Conservation (phyloP, 1,140 invertebrate genomes). For the Heterodera schachtii region DNA sequence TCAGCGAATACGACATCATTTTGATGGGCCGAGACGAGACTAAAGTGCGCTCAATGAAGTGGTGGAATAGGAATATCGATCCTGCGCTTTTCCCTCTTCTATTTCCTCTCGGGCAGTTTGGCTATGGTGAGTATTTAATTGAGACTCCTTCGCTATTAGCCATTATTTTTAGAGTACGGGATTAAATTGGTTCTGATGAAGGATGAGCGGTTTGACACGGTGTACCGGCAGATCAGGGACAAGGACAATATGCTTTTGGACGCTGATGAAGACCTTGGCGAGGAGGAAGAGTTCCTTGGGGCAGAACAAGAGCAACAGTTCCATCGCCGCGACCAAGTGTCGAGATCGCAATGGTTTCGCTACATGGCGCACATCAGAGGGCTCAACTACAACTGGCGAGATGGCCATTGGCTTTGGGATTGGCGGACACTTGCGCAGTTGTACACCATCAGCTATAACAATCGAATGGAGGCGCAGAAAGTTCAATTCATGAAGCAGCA, state of each 20-base stretch:
- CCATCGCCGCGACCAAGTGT: neutral
- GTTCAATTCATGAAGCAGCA: constrained; percentile 1
- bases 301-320: neutral
- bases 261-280: neutral
- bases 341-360: neutral
- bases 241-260: neutral
- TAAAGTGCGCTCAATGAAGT: neutral
- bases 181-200: neutral
- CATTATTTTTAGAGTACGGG: constrained; percentile 18
- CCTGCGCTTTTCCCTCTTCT: constrained; percentile 7
- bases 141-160: no score
- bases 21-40: neutral
- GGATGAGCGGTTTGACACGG: neutral
- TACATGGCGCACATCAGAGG: neutral
- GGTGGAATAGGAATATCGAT: constrained; percentile 10
- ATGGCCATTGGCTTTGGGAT: neutral
- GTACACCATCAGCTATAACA: constrained; percentile 3
- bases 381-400: neutral
- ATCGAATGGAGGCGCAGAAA: constrained; percentile 7
- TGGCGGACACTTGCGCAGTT: neutral
- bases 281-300: neutral
- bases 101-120: neutral
- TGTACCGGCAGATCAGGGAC: neutral
- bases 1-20: neutral
- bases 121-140: neutral